phyloP scores from a whole-genome alignment of 2,888 invertebrate genomes.

The Anoplius nigerrimus region DNA sequence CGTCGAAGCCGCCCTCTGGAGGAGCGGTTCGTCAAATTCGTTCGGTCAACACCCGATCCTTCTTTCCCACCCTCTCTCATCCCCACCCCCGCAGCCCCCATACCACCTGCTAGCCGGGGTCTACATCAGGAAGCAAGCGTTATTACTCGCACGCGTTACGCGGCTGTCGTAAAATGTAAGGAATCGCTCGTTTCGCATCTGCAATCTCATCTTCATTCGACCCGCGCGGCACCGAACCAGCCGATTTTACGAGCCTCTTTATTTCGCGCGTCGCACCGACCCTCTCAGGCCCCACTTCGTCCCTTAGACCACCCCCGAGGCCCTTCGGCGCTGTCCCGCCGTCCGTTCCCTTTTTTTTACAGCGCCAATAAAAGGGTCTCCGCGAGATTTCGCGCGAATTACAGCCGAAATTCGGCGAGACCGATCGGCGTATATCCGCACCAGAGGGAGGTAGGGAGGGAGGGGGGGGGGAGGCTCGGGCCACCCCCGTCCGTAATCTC shows the following conservation, averaged over 20 bases:
- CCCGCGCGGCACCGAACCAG: constrained; percentile 40
- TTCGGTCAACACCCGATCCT: not conserved
- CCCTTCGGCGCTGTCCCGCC: constrained; percentile 3
- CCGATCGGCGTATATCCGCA: constrained; percentile 27
- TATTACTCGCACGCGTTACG: constrained; percentile 5
- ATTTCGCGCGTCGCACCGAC: constrained; percentile 23
- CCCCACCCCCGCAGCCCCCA: constrained; percentile 2
- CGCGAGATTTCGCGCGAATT: constrained; percentile 50
- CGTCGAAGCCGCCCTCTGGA: too few species aligned
- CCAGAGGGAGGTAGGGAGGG: too few species aligned
- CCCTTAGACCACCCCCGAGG: not conserved
- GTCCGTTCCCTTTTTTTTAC: constrained; percentile 40
- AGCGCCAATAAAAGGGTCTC: constrained; percentile 49
- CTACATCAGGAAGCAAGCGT: constrained; percentile 3
- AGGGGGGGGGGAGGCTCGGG: too few species aligned
- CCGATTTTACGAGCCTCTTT: constrained; percentile 51
- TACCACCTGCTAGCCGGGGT: too few species aligned
- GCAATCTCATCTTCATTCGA: constrained; percentile 40
- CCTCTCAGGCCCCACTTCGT: constrained; percentile 1
- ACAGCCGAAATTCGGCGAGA: constrained; percentile 44
- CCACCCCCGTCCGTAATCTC: constrained; percentile 24
- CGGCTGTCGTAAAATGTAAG: constrained; percentile 44
- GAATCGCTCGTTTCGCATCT: constrained; percentile 21
- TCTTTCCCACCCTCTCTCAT: not conserved
- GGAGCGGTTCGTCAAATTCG: not conserved